These are phyloP conservation scores for Baccha elongata DNA, from an alignment of 2,888 invertebrate genomes.

Conservation along the genomic window DNA sequence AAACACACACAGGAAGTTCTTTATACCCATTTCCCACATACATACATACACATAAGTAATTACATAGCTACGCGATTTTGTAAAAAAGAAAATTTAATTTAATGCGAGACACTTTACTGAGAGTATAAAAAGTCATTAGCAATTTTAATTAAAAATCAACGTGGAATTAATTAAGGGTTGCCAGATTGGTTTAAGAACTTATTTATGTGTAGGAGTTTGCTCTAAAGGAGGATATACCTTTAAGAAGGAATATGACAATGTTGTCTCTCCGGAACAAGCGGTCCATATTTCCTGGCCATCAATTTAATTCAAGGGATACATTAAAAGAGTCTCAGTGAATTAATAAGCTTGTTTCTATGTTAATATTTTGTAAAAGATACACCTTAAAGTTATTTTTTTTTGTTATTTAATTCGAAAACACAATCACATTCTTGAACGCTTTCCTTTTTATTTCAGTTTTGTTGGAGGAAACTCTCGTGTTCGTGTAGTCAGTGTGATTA, in stretches of 20 bases:
- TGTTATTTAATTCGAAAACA: conserved; percentile 10
- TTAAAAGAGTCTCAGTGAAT: not conserved
- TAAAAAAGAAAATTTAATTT: conserved; percentile 59
- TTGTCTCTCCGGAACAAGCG: not conserved
- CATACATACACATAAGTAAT: not conserved
- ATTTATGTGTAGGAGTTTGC: conserved; percentile 12
- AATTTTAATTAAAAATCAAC: conserved; percentile 73
- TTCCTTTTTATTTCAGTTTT: not conserved
- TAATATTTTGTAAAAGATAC: not conserved
- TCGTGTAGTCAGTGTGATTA: conserved; percentile 8
- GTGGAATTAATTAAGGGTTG: conserved; percentile 65
- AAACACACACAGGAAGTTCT: not conserved
- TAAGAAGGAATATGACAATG: not conserved
- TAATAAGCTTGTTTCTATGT: conserved; percentile 26
- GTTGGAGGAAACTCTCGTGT: conserved; percentile 10
- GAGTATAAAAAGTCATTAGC: conserved; percentile 67
- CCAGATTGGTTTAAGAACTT: conserved; percentile 52
- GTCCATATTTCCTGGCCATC: conserved; percentile 8
- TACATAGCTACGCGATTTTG: too few relatives aligned
- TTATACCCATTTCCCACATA: too few relatives aligned
- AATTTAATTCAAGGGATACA: not conserved
- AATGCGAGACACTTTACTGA: conserved; percentile 59
- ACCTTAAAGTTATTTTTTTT: conserved; percentile 11
- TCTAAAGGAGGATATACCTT: not conserved
- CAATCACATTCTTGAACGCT: conserved; percentile 11